Base-by-base conservation (phyloP, 2,888 invertebrate genomes). In the Carabus problematicus region DNA sequence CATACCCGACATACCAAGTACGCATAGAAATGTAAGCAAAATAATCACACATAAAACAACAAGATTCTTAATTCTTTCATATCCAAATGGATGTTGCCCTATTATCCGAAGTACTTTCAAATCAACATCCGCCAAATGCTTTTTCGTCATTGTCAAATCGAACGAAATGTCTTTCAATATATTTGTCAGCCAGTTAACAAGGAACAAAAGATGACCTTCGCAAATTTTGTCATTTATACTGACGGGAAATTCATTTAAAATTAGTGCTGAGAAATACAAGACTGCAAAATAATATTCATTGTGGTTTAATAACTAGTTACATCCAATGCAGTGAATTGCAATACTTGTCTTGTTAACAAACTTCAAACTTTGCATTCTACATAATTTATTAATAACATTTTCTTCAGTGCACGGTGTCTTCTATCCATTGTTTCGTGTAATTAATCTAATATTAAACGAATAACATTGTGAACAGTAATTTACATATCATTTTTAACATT, bases 401-500 rank as follows among this genome's bases (percentile, higher is more conserved):
- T 42, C 9, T 42, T 42, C 42, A 42, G 45, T 45, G 45, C 45
- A 45, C 3, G 2, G 14, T 14, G n/a, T 3, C 45, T 1, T 12
- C 45, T 45, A 29, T 29, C 29, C 6, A 29, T 29, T 29, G 29
- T 29, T 29, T 29, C 6, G 6, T 3, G 29, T 29, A 29, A 29
- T 29, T 29, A 29, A 29, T 3, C 29, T 29, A 29, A 29, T 29
- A 29, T 29, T 29, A 6, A 29, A 9, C n/a, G 47, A 8, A 47
- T 47, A 3, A 14, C n/a, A n/a, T n/a, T n/a, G n/a, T n/a, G n/a
- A 7, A 47, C 47, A 47, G 43, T 43, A 43, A 42, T 45, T 45
- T 45, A 45, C 11, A 45, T 45, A 7, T 45, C 19, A 11, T 52
- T 19, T 0, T 52, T 52, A 9, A 64, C 64, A 14, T 45, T 45